Conservation (phyloP, 2,113 vertebrate genomes). For the Zosterops lateralis region DNA sequence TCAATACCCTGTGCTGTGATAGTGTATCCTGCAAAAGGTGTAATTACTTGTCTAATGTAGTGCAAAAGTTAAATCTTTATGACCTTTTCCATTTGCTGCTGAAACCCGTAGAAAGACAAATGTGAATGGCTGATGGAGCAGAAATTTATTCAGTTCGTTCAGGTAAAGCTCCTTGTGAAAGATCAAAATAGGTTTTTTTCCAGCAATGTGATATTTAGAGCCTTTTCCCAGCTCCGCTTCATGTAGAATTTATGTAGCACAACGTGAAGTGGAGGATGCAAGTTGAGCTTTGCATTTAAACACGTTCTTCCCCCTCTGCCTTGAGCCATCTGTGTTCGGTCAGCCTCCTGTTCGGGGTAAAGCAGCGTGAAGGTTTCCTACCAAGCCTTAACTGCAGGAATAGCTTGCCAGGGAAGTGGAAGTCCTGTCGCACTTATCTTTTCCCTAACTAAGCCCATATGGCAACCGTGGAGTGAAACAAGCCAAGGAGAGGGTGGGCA, state of each 20-base stretch:
- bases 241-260: background rate
- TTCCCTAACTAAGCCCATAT: background rate
- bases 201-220: background rate
- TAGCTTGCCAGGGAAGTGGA: background rate
- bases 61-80: slow-evolving; percentile 10
- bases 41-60: slow-evolving; percentile 9
- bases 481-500: background rate
- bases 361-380: background rate
- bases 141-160: background rate
- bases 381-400: background rate
- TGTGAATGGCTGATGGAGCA: background rate
- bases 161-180: background rate
- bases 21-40: background rate
- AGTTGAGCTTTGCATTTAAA: background rate
- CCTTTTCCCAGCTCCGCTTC: background rate
- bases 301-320: background rate
- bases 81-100: slow-evolving; percentile 26
- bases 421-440: background rate
- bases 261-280: background rate
- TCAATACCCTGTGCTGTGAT: background rate
- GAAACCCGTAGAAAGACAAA: background rate
- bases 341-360: background rate
- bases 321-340: background rate
- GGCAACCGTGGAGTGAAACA: background rate
- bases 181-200: background rate